Evolutionary conservation across 2,113 vertebrate species (phyloP).

Genomic region (Micromys minutus): DNA sequence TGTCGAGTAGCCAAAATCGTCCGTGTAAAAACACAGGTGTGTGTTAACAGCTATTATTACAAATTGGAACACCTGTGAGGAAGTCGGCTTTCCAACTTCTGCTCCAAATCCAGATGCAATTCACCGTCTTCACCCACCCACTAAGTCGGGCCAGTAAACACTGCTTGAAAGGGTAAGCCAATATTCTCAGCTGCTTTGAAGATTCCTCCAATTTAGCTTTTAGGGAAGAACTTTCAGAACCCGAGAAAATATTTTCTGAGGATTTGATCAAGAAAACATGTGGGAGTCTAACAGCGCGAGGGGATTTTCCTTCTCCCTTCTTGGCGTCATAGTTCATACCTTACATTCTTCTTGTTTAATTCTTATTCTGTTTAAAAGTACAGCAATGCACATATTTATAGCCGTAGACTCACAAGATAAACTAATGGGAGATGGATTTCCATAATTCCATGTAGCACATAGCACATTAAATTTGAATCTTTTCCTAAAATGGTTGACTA

Average conservation of each 20-base stretch:
- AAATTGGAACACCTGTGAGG: constrained; percentile 65
- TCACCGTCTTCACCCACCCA: constrained; percentile 7
- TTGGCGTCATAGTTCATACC: neutral
- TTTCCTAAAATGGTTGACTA: neutral
- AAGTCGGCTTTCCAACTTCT: constrained; percentile 48
- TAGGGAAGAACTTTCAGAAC: neutral
- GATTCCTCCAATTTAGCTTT: constrained; percentile 34
- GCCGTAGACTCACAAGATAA: neutral
- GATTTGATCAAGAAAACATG: neutral
- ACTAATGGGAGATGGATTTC: constrained; percentile 14
- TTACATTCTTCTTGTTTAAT: constrained; percentile 17
- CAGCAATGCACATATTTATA: neutral
- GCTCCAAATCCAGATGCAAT: constrained; percentile 60
- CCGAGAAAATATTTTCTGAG: neutral
- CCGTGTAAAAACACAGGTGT: constrained; percentile 65
- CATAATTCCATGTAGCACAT: neutral
- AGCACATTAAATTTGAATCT: neutral
- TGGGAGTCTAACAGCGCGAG: neutral
- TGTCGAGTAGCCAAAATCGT: constrained; percentile 61
- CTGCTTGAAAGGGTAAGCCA: constrained; percentile 26
- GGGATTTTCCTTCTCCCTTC: neutral
- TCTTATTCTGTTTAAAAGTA: constrained; percentile 35
- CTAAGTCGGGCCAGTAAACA: constrained; percentile 43
- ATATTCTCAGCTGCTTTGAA: constrained; percentile 47
- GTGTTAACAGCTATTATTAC: constrained; percentile 59